Conservation (phyloP, 2,888 invertebrate species). For the Drosophila diplacantha region DNA sequence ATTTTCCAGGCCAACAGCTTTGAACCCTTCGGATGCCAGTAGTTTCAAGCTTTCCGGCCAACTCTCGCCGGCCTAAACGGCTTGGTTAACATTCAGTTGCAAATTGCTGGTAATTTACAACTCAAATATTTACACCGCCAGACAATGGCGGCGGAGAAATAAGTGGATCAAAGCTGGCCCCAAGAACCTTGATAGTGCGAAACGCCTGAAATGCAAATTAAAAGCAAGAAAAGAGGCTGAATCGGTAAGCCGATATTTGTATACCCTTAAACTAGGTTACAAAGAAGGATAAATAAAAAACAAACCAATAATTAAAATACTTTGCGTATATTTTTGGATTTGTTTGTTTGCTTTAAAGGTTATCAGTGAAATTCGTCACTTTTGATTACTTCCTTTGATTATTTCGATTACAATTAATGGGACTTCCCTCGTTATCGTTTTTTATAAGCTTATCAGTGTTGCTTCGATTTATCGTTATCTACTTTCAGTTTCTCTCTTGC, state of each 20-base stretch:
- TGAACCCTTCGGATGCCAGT: constrained; percentile 1
- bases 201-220: constrained; percentile 46
- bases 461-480: neutral
- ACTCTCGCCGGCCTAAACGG: constrained; percentile 23
- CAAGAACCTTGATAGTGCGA: constrained; percentile 55
- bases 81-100: constrained; percentile 39
- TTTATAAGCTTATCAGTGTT: neutral
- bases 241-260: neutral
- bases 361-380: constrained; percentile 18
- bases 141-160: constrained; percentile 24
- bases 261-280: neutral
- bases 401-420: constrained; percentile 16
- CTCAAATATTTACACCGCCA: constrained; percentile 52
- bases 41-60: neutral
- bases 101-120: constrained; percentile 63
- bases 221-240: neutral
- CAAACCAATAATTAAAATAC: no score
- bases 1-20: constrained; percentile 56
- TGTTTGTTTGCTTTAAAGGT: constrained; percentile 31
- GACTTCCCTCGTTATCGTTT: neutral
- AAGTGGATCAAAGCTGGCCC: constrained; percentile 55
- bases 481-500: neutral
- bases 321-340: constrained; percentile 27
- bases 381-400: constrained; percentile 27
- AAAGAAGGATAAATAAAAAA: neutral